Evolutionary conservation across 1,140 invertebrate genomes (phyloP), one percentile per base, ranked within the genome.

Genomic region (Elymnias hypermnestra): DNA sequence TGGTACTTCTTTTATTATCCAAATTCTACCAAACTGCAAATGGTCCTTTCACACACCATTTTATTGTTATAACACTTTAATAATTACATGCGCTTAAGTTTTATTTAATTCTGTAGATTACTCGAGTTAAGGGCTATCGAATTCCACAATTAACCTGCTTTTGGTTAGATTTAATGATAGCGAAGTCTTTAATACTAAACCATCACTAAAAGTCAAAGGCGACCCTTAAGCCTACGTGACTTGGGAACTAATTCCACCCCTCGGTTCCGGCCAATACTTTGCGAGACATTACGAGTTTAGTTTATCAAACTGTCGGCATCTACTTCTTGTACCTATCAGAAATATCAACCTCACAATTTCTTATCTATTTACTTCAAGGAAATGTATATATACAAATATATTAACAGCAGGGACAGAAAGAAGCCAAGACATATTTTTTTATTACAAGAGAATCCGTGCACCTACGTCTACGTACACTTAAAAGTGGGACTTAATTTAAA

Each of bases 161-260:
- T 29, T 13, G 5, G 33, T 53, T 39, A 26, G 46, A 56, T 58
- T 10, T 29, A 51, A 48, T 53, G 46, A 50, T 40, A 26, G 57
- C 70, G 70, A 77, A 65, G 63, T 60, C 40, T 64, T 78, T 72
- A 75, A 61, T 57, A 63, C 8, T 33, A 63, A 63, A 70, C 68
- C 63, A 63, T 71, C 68, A 66, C 66, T 53, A 50, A 53, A 63
- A 76, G 70, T 78, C 64, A 64, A 56, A 66, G 53, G 44, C 58
- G 58, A 61, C 59, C 54, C 51, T 37, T 35, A 19, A 37, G 50
- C 1, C n/a, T 26, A 75, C 73, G 73, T 75, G 76, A 68, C 62
- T 50, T 14, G 67, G 33, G 41, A 71, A 50, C 56, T 33, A 53
- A 77, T 66, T 55, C 37, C 9, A 43, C 23, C 17, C 22, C 37